phyloP scores from a whole-genome alignment of 2,888 invertebrate genomes.

The Norana najaformis region DNA sequence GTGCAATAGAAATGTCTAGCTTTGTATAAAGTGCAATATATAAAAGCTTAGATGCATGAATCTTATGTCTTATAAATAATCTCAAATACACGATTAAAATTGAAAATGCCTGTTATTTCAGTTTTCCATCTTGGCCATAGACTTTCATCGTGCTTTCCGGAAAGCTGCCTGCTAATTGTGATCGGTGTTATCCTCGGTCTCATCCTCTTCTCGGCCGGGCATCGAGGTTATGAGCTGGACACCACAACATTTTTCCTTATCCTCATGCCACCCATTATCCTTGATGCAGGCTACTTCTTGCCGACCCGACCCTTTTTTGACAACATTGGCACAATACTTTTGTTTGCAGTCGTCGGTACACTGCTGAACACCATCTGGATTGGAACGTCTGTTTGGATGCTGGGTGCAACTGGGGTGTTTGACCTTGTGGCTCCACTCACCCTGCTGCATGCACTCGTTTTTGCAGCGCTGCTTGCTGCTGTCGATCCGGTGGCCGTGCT shows the following conservation, averaged over 20 bases:
- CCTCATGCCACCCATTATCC: conserved; percentile 94
- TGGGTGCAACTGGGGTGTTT: conserved; percentile 52
- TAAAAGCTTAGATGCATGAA: neutral
- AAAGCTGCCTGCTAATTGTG: conserved; percentile 74
- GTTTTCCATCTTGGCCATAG: conserved; percentile 94
- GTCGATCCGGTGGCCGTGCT: conserved; percentile 72
- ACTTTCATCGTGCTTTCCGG: conserved; percentile 89
- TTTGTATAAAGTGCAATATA: neutral
- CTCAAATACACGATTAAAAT: neutral
- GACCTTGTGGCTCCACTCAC: conserved; percentile 47
- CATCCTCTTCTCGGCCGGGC: conserved; percentile 67
- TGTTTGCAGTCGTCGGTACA: conserved; percentile 83
- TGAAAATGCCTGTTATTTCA: conserved; percentile 66
- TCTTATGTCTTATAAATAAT: neutral
- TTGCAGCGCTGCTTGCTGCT: conserved; percentile 66
- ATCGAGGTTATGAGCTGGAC: conserved; percentile 71
- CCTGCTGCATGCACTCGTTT: conserved; percentile 60
- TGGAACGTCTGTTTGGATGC: conserved; percentile 55
- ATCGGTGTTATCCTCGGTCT: conserved; percentile 64
- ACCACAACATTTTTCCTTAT: conserved; percentile 85
- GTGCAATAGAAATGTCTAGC: neutral
- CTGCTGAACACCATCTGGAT: conserved; percentile 83
- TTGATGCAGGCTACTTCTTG: conserved; percentile 98
- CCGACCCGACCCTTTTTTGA: conserved; percentile 95
- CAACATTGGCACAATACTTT: conserved; percentile 90